A percentile compares a stretch with the other conserved stretches of the same genome.
Conservation (phyloP, 2,797 vertebrate species). For the Onychomys leucogaster region DNA sequence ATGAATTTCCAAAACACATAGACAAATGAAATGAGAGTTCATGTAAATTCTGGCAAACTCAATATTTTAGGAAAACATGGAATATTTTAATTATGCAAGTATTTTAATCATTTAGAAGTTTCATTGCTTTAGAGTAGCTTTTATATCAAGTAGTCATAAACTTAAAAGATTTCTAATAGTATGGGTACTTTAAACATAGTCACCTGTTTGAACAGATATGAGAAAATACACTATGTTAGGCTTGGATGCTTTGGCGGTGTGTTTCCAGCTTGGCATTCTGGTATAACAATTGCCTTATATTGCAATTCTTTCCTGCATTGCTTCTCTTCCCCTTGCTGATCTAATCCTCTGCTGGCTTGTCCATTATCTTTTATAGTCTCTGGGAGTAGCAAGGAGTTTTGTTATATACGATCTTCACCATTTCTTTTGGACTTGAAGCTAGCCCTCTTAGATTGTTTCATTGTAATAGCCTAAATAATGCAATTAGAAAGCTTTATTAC, state of each 20-base stretch:
- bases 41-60: constrained; percentile 9
- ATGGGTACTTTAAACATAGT: constrained; percentile 1
- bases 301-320: neutral
- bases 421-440: constrained; percentile 15
- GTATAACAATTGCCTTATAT: constrained; percentile 14
- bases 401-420: constrained; percentile 56
- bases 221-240: constrained; percentile 1
- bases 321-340: constrained; percentile 37
- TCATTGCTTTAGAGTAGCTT: neutral
- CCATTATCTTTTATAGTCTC: constrained; percentile 69
- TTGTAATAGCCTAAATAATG: constrained; percentile 52
- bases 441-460: constrained; percentile 57
- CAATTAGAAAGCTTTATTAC: neutral
- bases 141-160: neutral
- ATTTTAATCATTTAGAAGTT: neutral
- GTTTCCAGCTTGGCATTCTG: neutral
- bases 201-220: constrained; percentile 6
- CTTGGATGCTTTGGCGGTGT: neutral
- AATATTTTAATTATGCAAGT: constrained; percentile 40
- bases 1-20: neutral
- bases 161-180: constrained; percentile 22
- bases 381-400: constrained; percentile 57
- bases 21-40: neutral
- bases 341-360: constrained; percentile 62
- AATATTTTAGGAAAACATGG: neutral